Evolutionary conservation across 2,888 invertebrate genomes (phyloP), one percentile per base, ranked within the genome.

Genomic region (Lasioglossum leucozonium): DNA sequence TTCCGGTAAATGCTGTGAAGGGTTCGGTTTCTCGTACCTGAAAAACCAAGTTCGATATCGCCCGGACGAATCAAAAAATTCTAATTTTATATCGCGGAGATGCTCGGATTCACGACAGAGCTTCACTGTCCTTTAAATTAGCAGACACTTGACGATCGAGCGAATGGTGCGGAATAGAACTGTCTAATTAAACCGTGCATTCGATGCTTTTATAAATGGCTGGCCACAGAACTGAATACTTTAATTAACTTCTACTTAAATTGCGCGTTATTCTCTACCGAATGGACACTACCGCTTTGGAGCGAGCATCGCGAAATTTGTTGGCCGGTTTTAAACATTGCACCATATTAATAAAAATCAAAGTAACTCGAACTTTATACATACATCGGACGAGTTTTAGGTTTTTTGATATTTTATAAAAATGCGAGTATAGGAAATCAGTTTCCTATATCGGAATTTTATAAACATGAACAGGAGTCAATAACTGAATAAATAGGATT

Each of bases 51-150:
- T 26, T 16, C 26, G 58, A 58, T 26, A 58, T 58, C 2, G 16
- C 4, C 5, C 26, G 26, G 13, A 26, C 4, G 30, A 16, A 62
- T 26, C 11, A 62, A 62, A 58, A 62, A 62, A 62, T 62, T 62
- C 62, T 62, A 62, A 62, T 62, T 62, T 30, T 62, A 62, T 30
- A 62, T 62, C 62, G 62, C 26, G 1, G 2, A 11, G 26, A 58
- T 58, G 30, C 13, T 30, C 30, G 62, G 10, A 51, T 51, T 10
- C 16, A 30, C 13, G 62, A 30, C 30, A 30, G 62, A 62, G 30
- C 30, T 62, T 62, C 62, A 30, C 62, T 62, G 42, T 40, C 47
- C 34, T 72, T 47, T 34, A 72, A 62, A 62, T 62, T 62, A 62
- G 26, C 62, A 16, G 62, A 62, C 62, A 62, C 30, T 62, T 62